A percentile compares a stretch with the other conserved stretches of the same genome.
Conservation (phyloP, 2,113 vertebrate genomes). For the Chionodraco myersi region DNA sequence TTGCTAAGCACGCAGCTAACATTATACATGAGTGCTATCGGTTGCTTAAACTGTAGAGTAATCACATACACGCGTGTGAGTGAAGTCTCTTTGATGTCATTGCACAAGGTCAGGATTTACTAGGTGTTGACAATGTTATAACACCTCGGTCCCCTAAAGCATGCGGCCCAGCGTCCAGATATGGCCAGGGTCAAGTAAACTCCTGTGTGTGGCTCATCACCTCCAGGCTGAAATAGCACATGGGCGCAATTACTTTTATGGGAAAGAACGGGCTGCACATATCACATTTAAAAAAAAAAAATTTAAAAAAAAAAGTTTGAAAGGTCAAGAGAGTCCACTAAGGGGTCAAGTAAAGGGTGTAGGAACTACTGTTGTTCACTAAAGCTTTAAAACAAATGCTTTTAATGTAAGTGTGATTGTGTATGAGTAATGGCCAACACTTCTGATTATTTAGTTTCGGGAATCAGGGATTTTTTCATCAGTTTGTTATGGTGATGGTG, state of each 20-base stretch:
- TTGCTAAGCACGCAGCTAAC: conserved; percentile 7
- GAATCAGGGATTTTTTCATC: not conserved
- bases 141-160: conserved; percentile 35
- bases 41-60: conserved; percentile 21
- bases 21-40: not conserved
- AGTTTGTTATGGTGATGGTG: not conserved
- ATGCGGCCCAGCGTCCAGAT: conserved; percentile 44
- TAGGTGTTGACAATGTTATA: conserved; percentile 65
- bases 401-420: not conserved
- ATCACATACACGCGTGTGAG: not conserved
- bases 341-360: not conserved
- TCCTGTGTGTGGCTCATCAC: conserved; percentile 45
- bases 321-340: not conserved
- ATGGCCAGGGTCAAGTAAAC: conserved; percentile 62
- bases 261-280: conserved; percentile 28
- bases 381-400: too few relatives aligned
- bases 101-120: conserved; percentile 55
- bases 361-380: not conserved
- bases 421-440: not conserved
- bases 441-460: not conserved
- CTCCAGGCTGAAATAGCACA: conserved; percentile 57
- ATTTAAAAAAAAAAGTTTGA: not conserved
- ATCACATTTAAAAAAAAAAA: not conserved
- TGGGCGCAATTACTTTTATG: conserved; percentile 35
- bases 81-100: conserved; percentile 50